Evolutionary conservation across 2,888 invertebrate species (phyloP), one percentile per base, ranked within the genome.

Genomic region (Rhagium mordax): DNA sequence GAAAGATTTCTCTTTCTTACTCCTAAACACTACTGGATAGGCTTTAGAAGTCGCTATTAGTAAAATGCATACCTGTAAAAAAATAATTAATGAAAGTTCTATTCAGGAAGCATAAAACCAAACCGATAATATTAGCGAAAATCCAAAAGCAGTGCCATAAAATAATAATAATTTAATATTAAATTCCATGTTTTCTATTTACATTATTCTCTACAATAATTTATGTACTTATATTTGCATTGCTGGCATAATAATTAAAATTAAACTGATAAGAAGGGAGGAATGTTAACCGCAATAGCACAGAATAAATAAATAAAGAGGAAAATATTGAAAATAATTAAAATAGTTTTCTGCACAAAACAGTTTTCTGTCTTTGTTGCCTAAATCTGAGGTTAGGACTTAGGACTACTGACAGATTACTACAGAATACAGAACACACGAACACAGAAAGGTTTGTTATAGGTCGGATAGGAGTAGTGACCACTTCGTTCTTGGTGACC

Each of bases 1-100:
- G 86, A 91, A 98, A 78, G 88, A 91, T 81, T 93, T 92, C 87
- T 98, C 98, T 84, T 93, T 93, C 81, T 94, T 91, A 83, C 91
- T 91, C 59, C 95, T 89, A 77, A 88, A 88, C 57, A 95, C 89
- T 55, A 89, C 84, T 16, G 96, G 95, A 85, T 92, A 94, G 13
- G 93, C 92, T 74, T 90, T 90, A 1, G 94, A 92, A 72, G 90
- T 90, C 29, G 91, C 83, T 78, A 92, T 90, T 70, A 95, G 83
- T 68, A 92, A 81, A 71, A 92, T 80, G 78, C 91, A 91, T 69
- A 93, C 81, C 95, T 95, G 85, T 27, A 59, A 53, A 53, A 59
- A 90, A 89, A 72, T 49, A 53, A 53, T 24, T 18, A 51, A 29
- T 53, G 4, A 16, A 29, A 6, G 16, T 2, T 13, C 15, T 29